Percentiles rank a stretch among this genome's conserved stretches.
These are phyloP conservation scores for Drosophila tristis DNA, from an alignment of 1,140 invertebrate species.

Conservation along the genomic window DNA sequence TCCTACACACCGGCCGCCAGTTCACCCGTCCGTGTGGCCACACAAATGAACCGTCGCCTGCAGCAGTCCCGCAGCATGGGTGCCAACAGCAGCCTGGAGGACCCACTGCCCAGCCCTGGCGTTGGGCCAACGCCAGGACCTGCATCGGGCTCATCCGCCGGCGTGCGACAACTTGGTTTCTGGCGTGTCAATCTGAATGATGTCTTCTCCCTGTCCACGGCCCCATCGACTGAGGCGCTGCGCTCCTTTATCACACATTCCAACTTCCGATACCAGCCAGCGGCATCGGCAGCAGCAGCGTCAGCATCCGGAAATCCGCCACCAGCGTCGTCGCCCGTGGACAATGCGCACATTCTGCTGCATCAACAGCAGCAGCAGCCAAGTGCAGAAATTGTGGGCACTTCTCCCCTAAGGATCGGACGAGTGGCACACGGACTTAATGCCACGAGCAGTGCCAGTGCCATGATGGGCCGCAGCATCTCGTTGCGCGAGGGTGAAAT, in stretches of 20 bases:
- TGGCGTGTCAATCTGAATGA: slow-evolving; percentile 71
- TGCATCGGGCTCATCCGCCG: slow-evolving; percentile 17
- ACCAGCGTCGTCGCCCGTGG: slow-evolving; percentile 14
- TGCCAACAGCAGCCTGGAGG: slow-evolving; percentile 46
- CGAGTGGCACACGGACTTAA: not conserved
- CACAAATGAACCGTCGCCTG: slow-evolving; percentile 59
- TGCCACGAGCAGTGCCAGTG: slow-evolving; percentile 1
- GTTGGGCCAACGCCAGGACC: slow-evolving; percentile 3
- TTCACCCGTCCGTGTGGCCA: slow-evolving; percentile 40
- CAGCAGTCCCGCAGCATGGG: slow-evolving; percentile 67
- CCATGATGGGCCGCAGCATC: slow-evolving; percentile 62
- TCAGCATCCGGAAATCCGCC: slow-evolving; percentile 3
- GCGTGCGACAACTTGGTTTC: slow-evolving; percentile 59
- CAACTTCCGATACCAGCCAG: slow-evolving; percentile 62
- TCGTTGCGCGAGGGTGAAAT: slow-evolving; percentile 67
- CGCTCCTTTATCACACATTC: slow-evolving; percentile 71
- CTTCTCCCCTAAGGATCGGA: slow-evolving; percentile 5
- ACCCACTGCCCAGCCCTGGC: slow-evolving; percentile 19
- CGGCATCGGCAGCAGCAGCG: slow-evolving; percentile 3
- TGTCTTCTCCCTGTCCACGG: slow-evolving; percentile 65
- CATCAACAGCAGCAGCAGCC: slow-evolving; percentile 30
- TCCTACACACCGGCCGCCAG: slow-evolving; percentile 54
- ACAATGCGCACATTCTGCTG: slow-evolving; percentile 55
- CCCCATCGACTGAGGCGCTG: slow-evolving; percentile 64
- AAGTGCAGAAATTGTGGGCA: slow-evolving; percentile 4